Evolutionary conservation across 2,888 invertebrate species (phyloP).

Genomic region (Oeneis ivallda): DNA sequence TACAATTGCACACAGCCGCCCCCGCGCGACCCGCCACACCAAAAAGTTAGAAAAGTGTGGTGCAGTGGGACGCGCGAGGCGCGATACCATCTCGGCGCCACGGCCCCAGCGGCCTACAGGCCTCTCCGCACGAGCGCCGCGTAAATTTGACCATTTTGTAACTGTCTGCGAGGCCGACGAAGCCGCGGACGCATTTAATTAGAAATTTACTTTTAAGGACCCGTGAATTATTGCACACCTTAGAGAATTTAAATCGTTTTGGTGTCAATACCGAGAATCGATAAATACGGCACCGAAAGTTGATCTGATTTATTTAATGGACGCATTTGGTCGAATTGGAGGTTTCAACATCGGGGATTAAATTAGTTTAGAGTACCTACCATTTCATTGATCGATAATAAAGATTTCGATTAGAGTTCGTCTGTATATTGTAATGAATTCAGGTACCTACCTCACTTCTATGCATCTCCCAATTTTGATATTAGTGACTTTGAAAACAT

Average conservation of each 20-base stretch:
- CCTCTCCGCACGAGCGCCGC: conserved; percentile 48
- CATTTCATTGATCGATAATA: conserved; percentile 56
- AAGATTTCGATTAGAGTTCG: conserved; percentile 52
- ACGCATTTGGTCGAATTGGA: conserved; percentile 49
- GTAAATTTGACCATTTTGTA: conserved; percentile 61
- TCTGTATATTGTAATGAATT: neutral
- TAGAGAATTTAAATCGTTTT: conserved; percentile 61
- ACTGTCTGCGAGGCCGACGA: conserved; percentile 53
- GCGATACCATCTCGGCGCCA: conserved; percentile 54
- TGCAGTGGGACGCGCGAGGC: conserved; percentile 45
- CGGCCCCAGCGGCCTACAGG: conserved; percentile 32
- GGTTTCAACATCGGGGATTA: conserved; percentile 43
- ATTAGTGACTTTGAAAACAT: too few relatives aligned
- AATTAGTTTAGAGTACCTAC: conserved; percentile 48
- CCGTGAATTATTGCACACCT: conserved; percentile 72
- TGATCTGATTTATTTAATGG: conserved; percentile 68
- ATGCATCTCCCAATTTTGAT: neutral
- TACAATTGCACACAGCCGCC: conserved; percentile 77
- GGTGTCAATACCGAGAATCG: conserved; percentile 66
- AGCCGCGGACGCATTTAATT: conserved; percentile 69
- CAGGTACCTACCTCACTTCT: neutral
- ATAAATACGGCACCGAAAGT: conserved; percentile 61
- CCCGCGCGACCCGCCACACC: conserved; percentile 67
- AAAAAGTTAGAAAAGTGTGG: conserved; percentile 79
- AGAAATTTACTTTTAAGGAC: conserved; percentile 65